Percentiles rank a stretch among this genome's conserved stretches.
These are phyloP conservation scores for Tyrannus savana DNA, from an alignment of 2,113 vertebrate genomes.

Conservation along the genomic window DNA sequence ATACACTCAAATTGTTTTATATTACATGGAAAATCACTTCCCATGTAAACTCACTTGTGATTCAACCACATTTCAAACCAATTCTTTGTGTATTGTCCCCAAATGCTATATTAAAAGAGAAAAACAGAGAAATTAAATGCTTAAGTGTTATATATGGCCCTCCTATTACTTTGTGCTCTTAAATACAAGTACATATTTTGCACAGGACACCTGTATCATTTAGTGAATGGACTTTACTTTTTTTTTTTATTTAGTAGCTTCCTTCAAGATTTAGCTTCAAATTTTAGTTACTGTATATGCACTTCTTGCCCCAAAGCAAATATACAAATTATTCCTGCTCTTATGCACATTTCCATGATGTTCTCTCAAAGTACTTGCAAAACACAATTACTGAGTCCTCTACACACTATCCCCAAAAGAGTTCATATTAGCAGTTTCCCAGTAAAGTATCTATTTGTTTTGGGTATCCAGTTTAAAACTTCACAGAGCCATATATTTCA, in stretches of 20 bases:
- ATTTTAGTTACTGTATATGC: not conserved
- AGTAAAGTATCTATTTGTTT: not conserved
- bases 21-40: not conserved
- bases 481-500: not conserved
- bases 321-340: not conserved
- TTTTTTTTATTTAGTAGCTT: not conserved
- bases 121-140: not conserved
- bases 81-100: not conserved
- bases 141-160: not conserved
- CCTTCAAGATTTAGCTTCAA: not conserved
- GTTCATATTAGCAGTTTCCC: not conserved
- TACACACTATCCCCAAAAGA: not conserved
- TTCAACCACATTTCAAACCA: not conserved
- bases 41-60: not conserved
- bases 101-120: not conserved
- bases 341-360: not conserved
- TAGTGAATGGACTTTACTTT: not conserved
- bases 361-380: not conserved
- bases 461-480: not conserved
- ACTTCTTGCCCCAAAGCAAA: not conserved
- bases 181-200: not conserved
- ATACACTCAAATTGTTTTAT: not conserved
- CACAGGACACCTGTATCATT: not conserved
- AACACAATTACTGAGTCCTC: not conserved
- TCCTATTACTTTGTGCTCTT: fast-evolving